Base-by-base conservation (phyloP, 1,140 invertebrate genomes). In the Sarcophaga peregrina region DNA sequence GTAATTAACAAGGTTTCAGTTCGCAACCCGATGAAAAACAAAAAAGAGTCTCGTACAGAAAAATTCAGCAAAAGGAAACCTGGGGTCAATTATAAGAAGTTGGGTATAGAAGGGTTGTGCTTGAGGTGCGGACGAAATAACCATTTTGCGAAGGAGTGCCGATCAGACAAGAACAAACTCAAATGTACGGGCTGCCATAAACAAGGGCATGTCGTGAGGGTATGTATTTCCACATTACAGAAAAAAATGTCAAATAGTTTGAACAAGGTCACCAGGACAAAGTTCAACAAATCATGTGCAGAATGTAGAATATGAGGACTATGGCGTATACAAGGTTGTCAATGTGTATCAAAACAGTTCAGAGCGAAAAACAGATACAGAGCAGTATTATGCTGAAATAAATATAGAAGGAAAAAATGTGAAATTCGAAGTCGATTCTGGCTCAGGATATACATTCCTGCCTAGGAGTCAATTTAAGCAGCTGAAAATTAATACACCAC, bases 341-440 rank as follows among this genome's bases (percentile, higher is more conserved):
- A 50, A 50, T 50, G 48, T 50, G 6, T 50, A 50, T 50, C 48
- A 50, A 50, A 50, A 50, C 11, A 50, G 11, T 50, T 54, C 52
- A 3, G 74, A 76, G 13, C 74, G 10, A 15, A 46, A 45, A 46
- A 13, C 13, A n/a, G 20, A 76, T n/a, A 76, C 74, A 46, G 74
- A 76, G 15, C 74, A 25, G 15, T 76, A 46, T 48, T 76, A 20
- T 48, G n/a, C n/a, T n/a, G n/a, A n/a, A n/a, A n/a, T n/a, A n/a
- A n/a, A n/a, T n/a, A n/a, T n/a, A n/a, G n/a, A 76, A 46, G 74
- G 74, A 7, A 46, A 10, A 9, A 15, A 15, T n/a, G 74, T 76
- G 13, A 45, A 48, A 76, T 76, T 76, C 46, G 74, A 76, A 46
- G 74, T 76, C 6, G 74, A 76, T 48, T 76, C 74, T n/a, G 10